Percentiles rank a stretch among this genome's conserved stretches.
Conservation (phyloP, 2,113 vertebrate genomes). For the Zapus hudsonius region DNA sequence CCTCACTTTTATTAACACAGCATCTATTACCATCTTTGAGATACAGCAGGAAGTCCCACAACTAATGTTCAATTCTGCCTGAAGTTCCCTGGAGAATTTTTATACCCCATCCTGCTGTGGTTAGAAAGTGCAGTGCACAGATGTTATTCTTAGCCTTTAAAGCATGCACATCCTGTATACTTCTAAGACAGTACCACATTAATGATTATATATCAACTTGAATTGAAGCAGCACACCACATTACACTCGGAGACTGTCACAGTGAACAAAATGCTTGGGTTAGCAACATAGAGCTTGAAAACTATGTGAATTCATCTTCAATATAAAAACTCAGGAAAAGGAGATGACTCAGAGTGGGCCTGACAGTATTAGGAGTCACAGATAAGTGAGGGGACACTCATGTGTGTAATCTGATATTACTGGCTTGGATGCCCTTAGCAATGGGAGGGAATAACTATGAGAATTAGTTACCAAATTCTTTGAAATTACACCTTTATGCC, state of each 20-base stretch:
- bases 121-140: neutral
- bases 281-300: neutral
- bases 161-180: neutral
- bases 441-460: neutral
- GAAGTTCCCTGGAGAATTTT: neutral
- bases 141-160: conserved; percentile 12
- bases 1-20: neutral
- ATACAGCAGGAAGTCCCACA: neutral
- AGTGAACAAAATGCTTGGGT: neutral
- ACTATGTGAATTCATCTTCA: neutral
- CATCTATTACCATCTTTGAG: conserved; percentile 3
- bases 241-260: neutral
- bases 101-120: neutral
- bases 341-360: neutral
- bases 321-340: neutral
- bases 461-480: neutral
- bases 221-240: neutral
- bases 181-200: conserved; percentile 11
- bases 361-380: neutral
- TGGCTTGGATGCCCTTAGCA: neutral
- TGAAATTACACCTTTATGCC: neutral
- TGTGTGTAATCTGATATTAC: neutral
- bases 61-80: neutral
- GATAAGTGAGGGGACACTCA: neutral
- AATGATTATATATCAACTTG: neutral